Base-by-base conservation (phyloP, 2,113 vertebrate species). In the Macheiramphus alcinus region DNA sequence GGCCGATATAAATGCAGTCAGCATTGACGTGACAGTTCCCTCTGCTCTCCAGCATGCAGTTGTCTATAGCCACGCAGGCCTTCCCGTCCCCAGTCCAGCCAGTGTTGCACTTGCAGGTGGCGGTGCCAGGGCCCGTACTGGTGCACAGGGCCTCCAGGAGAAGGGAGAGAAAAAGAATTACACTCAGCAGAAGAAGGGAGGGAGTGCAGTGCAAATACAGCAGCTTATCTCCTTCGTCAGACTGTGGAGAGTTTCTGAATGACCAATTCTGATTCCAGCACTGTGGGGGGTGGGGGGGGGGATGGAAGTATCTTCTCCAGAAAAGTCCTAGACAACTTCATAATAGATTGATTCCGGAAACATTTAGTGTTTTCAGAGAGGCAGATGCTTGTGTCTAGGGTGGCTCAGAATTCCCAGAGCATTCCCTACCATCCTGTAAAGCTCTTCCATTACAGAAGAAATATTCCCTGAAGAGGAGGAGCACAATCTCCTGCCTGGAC, bases 61-160 rank as follows among this genome's bases (percentile, higher is more conserved):
- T 98, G 80, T 99, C 98, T 29, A 99, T 98, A 91, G 99, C 98
- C 75, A 98, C 89, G 16, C 99, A 99, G 76, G 95, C 90, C 25
- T 91, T 97, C 13, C 99, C 99, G 0, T 99, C 99, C 18, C 99
- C 99, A 0, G 96, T 99, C 99, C 99, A 99, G 75, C 99, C 99
- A 29, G 97, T 96, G 27, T 97, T 96, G 86, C 99, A 99, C 23
- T 98, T 97, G 92, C 98, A 98, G 12, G 96, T 98, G 27, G 94
- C 97, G 3, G 92, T 98, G 62, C 98, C 98, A 3, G 98, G 98
- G 58, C 96, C 97, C 2, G 91, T 91, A 26, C 97, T 98, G 74
- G 98, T 95, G 96, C 99, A 99, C 79, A 97, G 91, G 4, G 99
- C 99, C 99, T 99, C 43, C 85, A 85, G 87, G 47, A 90, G 76